These are phyloP conservation scores for Orbicella faveolata DNA, from an alignment of 64 coral and sea anemone genomes.

Conservation along the genomic window DNA sequence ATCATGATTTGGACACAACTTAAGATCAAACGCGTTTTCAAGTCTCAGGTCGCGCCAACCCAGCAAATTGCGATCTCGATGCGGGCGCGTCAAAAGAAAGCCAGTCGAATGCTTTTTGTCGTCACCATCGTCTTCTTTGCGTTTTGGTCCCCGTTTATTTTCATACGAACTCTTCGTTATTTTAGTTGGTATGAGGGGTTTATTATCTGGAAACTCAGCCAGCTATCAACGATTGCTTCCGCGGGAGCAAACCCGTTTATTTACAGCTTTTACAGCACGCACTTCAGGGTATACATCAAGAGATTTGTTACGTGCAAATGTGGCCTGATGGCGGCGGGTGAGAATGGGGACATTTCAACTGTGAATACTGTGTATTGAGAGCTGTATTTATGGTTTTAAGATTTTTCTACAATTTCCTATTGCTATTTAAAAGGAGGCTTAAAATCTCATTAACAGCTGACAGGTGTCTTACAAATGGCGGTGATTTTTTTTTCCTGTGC, in stretches of 20 bases:
- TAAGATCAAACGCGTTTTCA: slow-evolving; percentile 60
- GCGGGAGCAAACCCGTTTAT: slow-evolving; percentile 82
- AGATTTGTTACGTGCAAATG: slow-evolving; percentile 63
- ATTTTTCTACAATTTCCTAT: not conserved
- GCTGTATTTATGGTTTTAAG: not conserved
- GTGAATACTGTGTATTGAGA: slow-evolving; percentile 4
- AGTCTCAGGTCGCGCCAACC: slow-evolving; percentile 57
- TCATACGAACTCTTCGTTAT: slow-evolving; percentile 68
- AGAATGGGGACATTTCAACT: not conserved
- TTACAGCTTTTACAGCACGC: slow-evolving; percentile 78
- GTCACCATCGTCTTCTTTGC: slow-evolving; percentile 39
- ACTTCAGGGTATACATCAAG: slow-evolving; percentile 64
- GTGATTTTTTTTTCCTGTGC: not conserved
- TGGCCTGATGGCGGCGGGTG: slow-evolving; percentile 1
- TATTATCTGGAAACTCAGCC: slow-evolving; percentile 63
- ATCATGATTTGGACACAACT: slow-evolving; percentile 73
- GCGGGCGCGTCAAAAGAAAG: slow-evolving; percentile 68
- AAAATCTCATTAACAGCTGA: not conserved
- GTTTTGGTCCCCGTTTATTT: slow-evolving; percentile 73
- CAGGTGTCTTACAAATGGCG: not conserved
- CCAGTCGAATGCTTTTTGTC: slow-evolving; percentile 58
- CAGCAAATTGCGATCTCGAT: slow-evolving; percentile 50
- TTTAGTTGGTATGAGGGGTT: slow-evolving; percentile 68
- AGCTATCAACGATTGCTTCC: slow-evolving; percentile 58
- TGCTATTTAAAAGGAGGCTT: not conserved